A percentile compares a stretch with the other conserved stretches of the same genome.
Evolutionary conservation across 2,888 invertebrate genomes (phyloP).

Genomic region (Drosophila ezoana): DNA sequence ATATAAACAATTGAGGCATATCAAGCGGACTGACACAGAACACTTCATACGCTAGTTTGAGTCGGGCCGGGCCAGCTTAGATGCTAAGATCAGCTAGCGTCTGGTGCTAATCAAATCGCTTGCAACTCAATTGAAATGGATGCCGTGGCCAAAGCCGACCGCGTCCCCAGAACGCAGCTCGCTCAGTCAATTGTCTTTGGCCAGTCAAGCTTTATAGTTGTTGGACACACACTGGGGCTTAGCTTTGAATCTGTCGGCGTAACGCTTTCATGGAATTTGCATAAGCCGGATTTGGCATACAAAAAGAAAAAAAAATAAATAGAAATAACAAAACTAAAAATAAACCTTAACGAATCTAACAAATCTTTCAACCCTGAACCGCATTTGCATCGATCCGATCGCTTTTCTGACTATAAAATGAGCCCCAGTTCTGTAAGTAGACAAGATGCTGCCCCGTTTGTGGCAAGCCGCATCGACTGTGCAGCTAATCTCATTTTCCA

Average conservation of each 20-base stretch:
- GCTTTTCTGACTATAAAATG: conserved; percentile 25
- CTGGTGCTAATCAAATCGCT: conserved; percentile 53
- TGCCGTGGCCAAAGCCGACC: not conserved
- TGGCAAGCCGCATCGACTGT: conserved; percentile 22
- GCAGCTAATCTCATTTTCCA: conserved; percentile 15
- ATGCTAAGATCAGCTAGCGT: conserved; percentile 26
- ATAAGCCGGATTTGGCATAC: conserved; percentile 16
- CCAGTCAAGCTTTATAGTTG: conserved; percentile 32
- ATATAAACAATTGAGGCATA: conserved; percentile 63
- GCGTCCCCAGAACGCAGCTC: not conserved
- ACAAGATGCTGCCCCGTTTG: conserved; percentile 32
- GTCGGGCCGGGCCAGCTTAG: not conserved
- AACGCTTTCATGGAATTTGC: conserved; percentile 46
- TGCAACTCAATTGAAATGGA: conserved; percentile 47
- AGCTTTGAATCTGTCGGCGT: conserved; percentile 18
- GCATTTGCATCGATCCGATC: conserved; percentile 32
- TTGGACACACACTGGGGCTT: conserved; percentile 23
- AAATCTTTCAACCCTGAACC: conserved; percentile 36
- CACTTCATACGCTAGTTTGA: conserved; percentile 9
- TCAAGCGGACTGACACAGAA: conserved; percentile 31
- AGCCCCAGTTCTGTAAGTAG: conserved; percentile 43
- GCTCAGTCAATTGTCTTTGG: conserved; percentile 43
- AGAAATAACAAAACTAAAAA: conserved; percentile 1
- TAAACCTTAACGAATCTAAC: not conserved
- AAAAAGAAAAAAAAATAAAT: too few species aligned